Base-by-base conservation (phyloP, 2,797 vertebrate genomes). In the Holocentrus rufus region DNA sequence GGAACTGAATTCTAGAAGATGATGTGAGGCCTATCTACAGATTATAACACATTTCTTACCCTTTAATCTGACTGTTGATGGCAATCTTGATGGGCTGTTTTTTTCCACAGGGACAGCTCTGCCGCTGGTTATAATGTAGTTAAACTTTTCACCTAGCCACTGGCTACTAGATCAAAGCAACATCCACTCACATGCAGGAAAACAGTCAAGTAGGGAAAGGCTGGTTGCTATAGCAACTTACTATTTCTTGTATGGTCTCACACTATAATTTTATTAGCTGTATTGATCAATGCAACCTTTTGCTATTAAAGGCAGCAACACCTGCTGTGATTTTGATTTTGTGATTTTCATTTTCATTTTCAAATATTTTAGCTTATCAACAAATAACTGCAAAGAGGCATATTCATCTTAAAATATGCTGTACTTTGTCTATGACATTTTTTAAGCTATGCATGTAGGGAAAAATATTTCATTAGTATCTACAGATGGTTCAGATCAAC, bases 111-210 rank as follows among this genome's bases (percentile, higher is more conserved):
- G 76, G 55, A 59, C 50, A 72, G 34, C 46, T 75, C 63, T 84
- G 87, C 84, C 77, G 75, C 55, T 59, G 77, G 73, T 87, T 82
- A 64, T 75, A 84, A 72, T 69, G 81, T 80, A 86, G 80, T 84
- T 87, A 81, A 90, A 85, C 66, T 82, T 67, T 58, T 84, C 76
- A 86, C 84, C 85, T 83, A 85, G 85, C 88, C 82, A 85, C 81
- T 62, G 83, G 91, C 91, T 76, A 89, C 56, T 52, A 82, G 17
- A 93, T 92, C 87, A 91, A 92, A 92, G 90, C 83, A 78, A 46
- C 77, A 80, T 80, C 66, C 81, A 83, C 83, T 86, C 74, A 79
- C 50, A 39, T 39, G 36, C 36, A 79, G 88, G 84, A 89, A 85
- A 90, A 89, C 76, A 85, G 72, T 74, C 57, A 67, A 61, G 81